A percentile compares a stretch with the other conserved stretches of the same genome.
Evolutionary conservation across 1,140 invertebrate species (phyloP).

Genomic region (Hyles euphorbiae): DNA sequence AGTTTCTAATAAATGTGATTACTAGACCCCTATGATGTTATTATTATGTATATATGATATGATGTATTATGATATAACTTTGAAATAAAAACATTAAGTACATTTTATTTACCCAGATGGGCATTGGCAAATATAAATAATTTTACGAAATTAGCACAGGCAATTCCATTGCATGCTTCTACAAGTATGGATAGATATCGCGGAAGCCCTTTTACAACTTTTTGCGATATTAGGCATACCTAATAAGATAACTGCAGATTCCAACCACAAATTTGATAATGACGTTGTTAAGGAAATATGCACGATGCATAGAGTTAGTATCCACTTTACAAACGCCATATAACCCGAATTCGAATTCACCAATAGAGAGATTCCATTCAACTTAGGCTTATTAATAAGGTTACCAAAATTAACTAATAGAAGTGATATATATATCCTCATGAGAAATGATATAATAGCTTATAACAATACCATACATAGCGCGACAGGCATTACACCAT

Average conservation of each 20-base stretch:
- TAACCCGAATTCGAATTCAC: constrained; percentile 45
- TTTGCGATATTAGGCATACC: constrained; percentile 24
- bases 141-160: constrained; percentile 34
- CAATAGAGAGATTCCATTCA: constrained; percentile 33
- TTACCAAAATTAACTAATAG: constrained; percentile 33
- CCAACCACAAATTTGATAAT: constrained; percentile 8
- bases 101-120: no score
- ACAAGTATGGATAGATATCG: constrained; percentile 33
- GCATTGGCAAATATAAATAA: constrained; percentile 23
- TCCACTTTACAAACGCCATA: constrained; percentile 43
- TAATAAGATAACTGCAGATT: constrained; percentile 24
- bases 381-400: constrained; percentile 37
- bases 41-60: no score
- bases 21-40: no score
- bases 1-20: no score
- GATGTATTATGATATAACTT: no score
- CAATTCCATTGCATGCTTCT: constrained; percentile 20
- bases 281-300: constrained; percentile 20
- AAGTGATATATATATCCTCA: constrained; percentile 11
- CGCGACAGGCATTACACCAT: constrained; percentile 4
- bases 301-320: constrained; percentile 36
- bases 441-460: constrained; percentile 10
- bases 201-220: constrained; percentile 25
- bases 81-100: no score
- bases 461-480: constrained; percentile 6